A percentile compares a stretch with the other conserved stretches of the same genome.
Evolutionary conservation across 2,888 invertebrate species (phyloP).

Genomic region (Podabrus alpinus): DNA sequence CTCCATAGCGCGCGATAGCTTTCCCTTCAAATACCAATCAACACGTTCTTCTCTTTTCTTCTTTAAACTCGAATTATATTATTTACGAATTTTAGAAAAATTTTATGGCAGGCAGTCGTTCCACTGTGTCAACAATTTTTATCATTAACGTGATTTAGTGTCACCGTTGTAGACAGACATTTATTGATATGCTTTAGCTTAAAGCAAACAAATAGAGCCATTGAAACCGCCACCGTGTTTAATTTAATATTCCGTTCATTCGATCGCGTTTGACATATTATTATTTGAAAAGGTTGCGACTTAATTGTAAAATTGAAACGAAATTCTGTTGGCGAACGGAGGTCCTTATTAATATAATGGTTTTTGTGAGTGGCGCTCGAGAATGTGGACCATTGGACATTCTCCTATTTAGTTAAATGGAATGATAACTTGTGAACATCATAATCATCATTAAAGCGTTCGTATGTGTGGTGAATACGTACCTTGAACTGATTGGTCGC

Average conservation of each 20-base stretch:
- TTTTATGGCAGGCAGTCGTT: neutral
- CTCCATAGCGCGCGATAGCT: slow-evolving; percentile 34
- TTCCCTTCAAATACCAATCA: slow-evolving; percentile 42
- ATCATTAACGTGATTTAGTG: neutral
- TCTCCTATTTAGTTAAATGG: neutral
- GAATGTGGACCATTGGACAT: neutral
- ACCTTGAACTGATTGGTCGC: neutral
- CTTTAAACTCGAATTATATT: neutral
- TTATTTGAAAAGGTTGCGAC: neutral
- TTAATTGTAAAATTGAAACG: neutral
- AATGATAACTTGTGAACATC: neutral
- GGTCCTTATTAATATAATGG: neutral
- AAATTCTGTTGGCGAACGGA: too few relatives aligned
- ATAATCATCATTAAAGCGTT: neutral
- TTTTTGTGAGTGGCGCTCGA: neutral
- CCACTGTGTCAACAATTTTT: neutral
- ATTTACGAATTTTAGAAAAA: neutral
- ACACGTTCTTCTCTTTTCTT: slow-evolving; percentile 1
- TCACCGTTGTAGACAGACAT: neutral
- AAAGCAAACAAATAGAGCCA: neutral
- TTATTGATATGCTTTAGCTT: neutral
- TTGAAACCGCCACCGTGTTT: neutral
- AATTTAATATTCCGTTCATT: neutral
- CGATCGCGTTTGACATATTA: neutral
- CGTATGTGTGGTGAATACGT: neutral